Conservation (phyloP, 2,797 vertebrate species). For the Dendrocincla fuliginosa region DNA sequence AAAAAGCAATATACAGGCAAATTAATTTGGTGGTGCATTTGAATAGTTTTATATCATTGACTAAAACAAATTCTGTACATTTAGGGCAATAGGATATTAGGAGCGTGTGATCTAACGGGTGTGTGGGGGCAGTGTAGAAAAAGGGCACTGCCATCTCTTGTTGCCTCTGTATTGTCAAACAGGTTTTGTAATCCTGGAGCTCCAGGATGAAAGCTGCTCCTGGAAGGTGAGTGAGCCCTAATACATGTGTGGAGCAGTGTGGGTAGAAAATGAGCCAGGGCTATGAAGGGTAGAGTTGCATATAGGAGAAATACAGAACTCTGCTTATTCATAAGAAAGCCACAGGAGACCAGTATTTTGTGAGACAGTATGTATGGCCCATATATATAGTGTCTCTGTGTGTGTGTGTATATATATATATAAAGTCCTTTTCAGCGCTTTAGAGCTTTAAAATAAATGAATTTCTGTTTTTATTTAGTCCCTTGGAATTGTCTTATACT, state of each 20-base stretch:
- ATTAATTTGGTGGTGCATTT: not conserved
- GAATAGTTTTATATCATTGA: not conserved
- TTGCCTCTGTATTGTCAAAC: not conserved
- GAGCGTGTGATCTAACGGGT: not conserved
- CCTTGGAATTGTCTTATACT: slow-evolving; percentile 89
- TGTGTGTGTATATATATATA: not conserved
- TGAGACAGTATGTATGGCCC: not conserved
- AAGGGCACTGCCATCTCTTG: not conserved
- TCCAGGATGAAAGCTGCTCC: not conserved
- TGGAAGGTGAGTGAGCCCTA: not conserved
- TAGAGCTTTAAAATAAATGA: not conserved
- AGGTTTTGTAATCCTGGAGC: not conserved
- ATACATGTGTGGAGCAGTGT: not conserved
- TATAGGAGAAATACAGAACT: not conserved
- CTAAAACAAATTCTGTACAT: not conserved
- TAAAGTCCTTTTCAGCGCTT: not conserved
- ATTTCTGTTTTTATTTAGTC: slow-evolving; percentile 76
- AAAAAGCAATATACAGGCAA: not conserved
- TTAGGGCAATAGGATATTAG: not conserved
- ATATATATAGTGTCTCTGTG: too few relatives aligned
- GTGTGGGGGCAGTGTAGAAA: not conserved
- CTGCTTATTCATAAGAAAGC: not conserved
- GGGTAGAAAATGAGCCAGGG: not conserved
- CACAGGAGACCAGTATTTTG: not conserved
- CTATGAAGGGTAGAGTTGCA: not conserved